Evolutionary conservation across 2,113 vertebrate genomes (phyloP), one percentile per base, ranked within the genome.

Genomic region (Equus quagga): DNA sequence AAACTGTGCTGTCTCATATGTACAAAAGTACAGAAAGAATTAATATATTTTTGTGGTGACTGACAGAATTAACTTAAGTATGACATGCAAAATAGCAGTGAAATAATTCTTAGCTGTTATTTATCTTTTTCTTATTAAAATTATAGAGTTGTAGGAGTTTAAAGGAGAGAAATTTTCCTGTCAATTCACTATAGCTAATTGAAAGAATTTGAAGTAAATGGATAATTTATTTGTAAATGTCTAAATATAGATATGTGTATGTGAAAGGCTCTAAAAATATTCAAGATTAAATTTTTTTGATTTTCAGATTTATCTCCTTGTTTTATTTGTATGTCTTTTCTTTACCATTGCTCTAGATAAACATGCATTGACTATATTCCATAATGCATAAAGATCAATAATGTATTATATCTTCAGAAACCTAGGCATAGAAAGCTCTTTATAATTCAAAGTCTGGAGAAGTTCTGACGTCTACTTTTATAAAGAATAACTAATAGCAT

Each of bases 221-320:
- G 5, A 23, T 69, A 89, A 92, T 73, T 93, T 81, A 87, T 75
- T 11, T 49, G 6, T 23, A 54, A 84, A 11, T 87, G 28, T 72
- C 67, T 73, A 60, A 91, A 51, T 72, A 70, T 11, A 86, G 67
- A 75, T 90, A 44, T 69, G 7, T 62, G 0, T 82, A 83, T 96
- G 26, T 19, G 67, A 26, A 91, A 72, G 44, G 5, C 15, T 82
- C 23, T 72, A 91, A 17, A 95, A 67, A 18, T 91, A 96, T 82
- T 95, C 41, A 94, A 85, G 83, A 58, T 84, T 78, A 95, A 86
- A 56, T 56, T 85, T 70, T 49, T 76, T 97, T 95, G n/a, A 86
- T 81, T 97, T 96, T 93, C n/a, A 93, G 51, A 69, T 81, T 87
- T 76, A 51, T n/a, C 36, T 49, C 24, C 21, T 64, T 72, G 76